Evolutionary conservation across 2,113 vertebrate genomes (phyloP).

Genomic region (Kobus ellipsiprymnus): DNA sequence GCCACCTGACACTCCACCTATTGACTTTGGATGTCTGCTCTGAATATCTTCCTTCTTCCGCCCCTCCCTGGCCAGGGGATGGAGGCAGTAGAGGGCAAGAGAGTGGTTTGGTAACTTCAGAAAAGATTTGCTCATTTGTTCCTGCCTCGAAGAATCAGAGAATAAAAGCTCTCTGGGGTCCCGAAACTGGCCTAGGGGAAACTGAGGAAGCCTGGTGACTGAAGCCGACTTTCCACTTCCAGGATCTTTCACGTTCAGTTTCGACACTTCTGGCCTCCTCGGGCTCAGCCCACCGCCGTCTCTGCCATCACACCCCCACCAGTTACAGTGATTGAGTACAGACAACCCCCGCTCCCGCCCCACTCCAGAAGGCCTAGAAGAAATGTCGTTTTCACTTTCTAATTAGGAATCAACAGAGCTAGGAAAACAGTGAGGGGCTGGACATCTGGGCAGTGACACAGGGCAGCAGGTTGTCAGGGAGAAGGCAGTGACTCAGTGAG

Average conservation of each 20-base stretch:
- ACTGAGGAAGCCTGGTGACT: neutral
- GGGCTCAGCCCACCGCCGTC: no score
- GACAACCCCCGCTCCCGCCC: neutral
- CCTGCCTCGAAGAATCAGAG: neutral
- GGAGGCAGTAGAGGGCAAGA: neutral
- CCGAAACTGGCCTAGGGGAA: neutral
- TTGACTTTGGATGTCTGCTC: slow-evolving; percentile 63
- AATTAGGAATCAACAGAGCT: neutral
- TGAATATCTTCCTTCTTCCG: slow-evolving; percentile 45
- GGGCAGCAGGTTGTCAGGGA: neutral
- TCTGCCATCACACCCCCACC: neutral
- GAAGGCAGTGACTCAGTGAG: neutral
- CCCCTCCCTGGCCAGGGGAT: neutral
- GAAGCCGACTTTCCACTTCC: neutral
- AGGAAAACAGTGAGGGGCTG: neutral
- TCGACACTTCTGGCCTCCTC: neutral
- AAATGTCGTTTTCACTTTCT: neutral
- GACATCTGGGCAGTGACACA: neutral
- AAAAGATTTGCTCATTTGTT: neutral
- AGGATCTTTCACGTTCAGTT: neutral
- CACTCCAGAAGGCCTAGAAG: neutral
- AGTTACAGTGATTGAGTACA: neutral
- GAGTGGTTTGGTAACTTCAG: neutral
- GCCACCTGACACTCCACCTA: slow-evolving; percentile 19
- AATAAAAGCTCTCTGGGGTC: neutral